Base-by-base conservation (phyloP, 2,113 vertebrate species). In the Lycaon pictus region DNA sequence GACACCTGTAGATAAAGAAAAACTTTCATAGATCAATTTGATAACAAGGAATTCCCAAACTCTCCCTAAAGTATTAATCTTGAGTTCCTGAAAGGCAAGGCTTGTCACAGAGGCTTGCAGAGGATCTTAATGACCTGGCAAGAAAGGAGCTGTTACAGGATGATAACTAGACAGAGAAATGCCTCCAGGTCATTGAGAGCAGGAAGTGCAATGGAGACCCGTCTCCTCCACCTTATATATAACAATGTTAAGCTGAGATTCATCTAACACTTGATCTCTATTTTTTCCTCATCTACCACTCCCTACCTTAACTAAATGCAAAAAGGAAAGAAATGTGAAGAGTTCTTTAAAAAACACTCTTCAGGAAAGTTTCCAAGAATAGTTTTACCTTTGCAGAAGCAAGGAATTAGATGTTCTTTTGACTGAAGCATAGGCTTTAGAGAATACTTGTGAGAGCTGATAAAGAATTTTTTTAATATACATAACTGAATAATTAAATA, bases 121-220 rank as follows among this genome's bases (percentile, higher is more conserved):
- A 48, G 95, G 80, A 88, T 90, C 91, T 95, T 97, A 97, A 98
- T 95, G 97, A 97, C 95, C 96, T 90, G 95, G 60, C 62, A 60
- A 32, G 22, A 96, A 94, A 96, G 81, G 58, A 94, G 32, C 43
- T 96, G 35, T 94, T 95, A 62, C 6, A 4, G 53, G 63, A 88
- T 71, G 92, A 90, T 80, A 97, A 81, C n/a, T 56, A 93, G 74
- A 96, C 43, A 55, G 90, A 29, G 76, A 98, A 97, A 80, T 76
- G 84, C 6, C 69, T 81, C 74, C 48, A 25, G 77, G 83, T 56
- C 81, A 69, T 3, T 81, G 83, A 60, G 1, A 53, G 43, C 74
- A 74, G 15, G 35, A 74, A 81, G 23, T 16, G 29, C 83, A 82
- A 17, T 12, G 82, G 84, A 95, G 83, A 91, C 2, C 11, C 5